Evolutionary conservation across 2,888 invertebrate genomes (phyloP).

Genomic region (Philhelius pedissequus): DNA sequence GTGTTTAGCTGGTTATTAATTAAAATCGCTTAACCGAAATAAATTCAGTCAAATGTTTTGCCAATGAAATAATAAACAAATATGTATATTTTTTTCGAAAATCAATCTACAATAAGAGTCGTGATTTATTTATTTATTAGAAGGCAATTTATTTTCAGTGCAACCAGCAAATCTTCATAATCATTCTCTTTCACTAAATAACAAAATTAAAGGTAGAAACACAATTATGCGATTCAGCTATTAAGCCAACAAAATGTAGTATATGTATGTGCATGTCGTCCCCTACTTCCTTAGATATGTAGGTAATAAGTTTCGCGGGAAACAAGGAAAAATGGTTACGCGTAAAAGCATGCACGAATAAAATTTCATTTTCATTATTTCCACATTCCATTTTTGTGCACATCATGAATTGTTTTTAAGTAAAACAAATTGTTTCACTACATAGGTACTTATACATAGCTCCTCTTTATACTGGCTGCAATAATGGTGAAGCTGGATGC

Average conservation of each 20-base stretch:
- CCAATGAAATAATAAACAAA: too few species aligned
- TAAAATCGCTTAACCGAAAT: too few species aligned
- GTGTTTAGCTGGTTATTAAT: too few species aligned
- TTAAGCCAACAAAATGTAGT: not conserved
- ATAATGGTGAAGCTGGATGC: too few species aligned
- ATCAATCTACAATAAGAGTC: too few species aligned
- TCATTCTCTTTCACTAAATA: constrained; percentile 7
- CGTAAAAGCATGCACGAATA: constrained; percentile 64
- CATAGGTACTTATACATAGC: not conserved
- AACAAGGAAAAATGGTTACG: constrained; percentile 61
- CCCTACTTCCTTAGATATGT: not conserved
- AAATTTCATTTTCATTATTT: constrained; percentile 66
- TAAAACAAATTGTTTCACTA: constrained; percentile 60
- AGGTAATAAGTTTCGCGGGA: not conserved
- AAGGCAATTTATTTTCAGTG: not conserved
- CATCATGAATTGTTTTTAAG: constrained; percentile 55
- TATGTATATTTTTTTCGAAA: too few species aligned
- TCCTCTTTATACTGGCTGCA: not conserved
- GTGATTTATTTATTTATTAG: not conserved
- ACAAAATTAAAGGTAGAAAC: not conserved
- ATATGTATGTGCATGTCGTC: constrained; percentile 15
- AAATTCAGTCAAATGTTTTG: too few species aligned
- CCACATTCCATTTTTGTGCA: not conserved
- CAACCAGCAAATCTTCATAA: not conserved
- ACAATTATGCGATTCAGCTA: not conserved